Evolutionary conservation across 2,888 invertebrate genomes (phyloP), one percentile per base, ranked within the genome.

Genomic region (Norana najaformis): DNA sequence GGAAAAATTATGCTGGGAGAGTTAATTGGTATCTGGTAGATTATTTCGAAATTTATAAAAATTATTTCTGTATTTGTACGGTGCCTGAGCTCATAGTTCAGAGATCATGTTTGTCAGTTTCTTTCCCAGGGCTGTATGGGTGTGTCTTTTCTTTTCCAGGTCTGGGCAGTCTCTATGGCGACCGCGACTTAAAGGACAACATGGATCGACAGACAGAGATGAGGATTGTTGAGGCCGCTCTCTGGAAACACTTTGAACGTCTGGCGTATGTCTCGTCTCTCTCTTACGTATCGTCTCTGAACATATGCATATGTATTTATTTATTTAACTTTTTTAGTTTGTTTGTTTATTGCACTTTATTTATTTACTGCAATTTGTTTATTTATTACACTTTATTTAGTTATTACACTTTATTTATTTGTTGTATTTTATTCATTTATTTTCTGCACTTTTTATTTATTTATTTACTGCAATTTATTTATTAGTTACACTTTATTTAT

Each of bases 131-230:
- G n/a, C 69, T 69, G 23, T 37, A n/a, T 82, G 36, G 1, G 18
- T 35, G 30, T 36, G 20, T 37, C 30, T 0, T 82, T 30, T 41
- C 34, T 20, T 39, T 88, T 34, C 23, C 82, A 95, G 98, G 98
- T 2, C 95, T 98, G 91, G 98, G 97, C 34, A 97, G 97, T 89
- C 96, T 98, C 92, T 98, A 97, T 95, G 98, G 98, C 35, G 93
- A 94, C 36, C 93, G 93, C 95, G 96, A 96, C 91, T 96, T 97
- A 92, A 96, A 98, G 13, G 96, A 97, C 93, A 97, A 97, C 94
- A 96, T 97, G 94, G 96, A 96, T 91, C 93, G 92, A 91, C 90
- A 95, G 90, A 97, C 97, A 94, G 98, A 98, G 95, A 95, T 96
- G 91, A 96, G 96, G 94, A 96, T 97, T 90, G 96, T 97, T 91